These are phyloP conservation scores for Xenopus tropicalis DNA, from an alignment of 2,113 vertebrate genomes.

Conservation along the genomic window DNA sequence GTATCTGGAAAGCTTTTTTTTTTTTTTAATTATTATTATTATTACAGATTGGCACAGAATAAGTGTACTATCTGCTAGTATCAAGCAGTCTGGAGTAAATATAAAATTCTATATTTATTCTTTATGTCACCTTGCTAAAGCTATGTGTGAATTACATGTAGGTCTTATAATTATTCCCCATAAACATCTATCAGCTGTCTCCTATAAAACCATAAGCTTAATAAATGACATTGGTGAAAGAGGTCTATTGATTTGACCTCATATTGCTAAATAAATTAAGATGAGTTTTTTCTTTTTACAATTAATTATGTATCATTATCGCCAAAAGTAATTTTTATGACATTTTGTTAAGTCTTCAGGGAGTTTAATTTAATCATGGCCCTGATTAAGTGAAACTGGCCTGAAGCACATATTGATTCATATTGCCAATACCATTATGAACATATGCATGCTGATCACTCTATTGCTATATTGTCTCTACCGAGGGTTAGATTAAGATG, in stretches of 20 bases:
- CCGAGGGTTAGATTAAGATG: conserved; percentile 51
- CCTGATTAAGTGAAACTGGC: conserved; percentile 78
- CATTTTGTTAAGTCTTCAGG: conserved; percentile 75
- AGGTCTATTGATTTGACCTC: conserved; percentile 81
- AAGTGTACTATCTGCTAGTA: too few relatives aligned
- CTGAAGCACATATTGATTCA: conserved; percentile 73
- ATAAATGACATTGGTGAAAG: conserved; percentile 53
- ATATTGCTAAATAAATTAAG: conserved; percentile 72
- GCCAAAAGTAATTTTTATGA: conserved; percentile 88
- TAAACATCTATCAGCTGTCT: conserved; percentile 16
- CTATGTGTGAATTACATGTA: conserved; percentile 1
- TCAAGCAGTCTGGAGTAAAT: neutral
- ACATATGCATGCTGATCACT: conserved; percentile 64
- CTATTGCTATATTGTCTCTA: conserved; percentile 51
- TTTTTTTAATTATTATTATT: too few relatives aligned
- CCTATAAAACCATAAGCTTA: conserved; percentile 36
- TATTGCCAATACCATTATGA: conserved; percentile 78
- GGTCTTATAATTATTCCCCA: conserved; percentile 38
- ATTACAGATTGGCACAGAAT: too few relatives aligned
- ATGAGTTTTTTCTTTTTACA: conserved; percentile 68
- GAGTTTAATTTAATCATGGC: conserved; percentile 79
- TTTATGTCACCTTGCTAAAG: neutral
- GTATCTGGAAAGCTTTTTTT: too few relatives aligned
- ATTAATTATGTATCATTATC: conserved; percentile 83
- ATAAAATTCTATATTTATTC: neutral